Evolutionary conservation across 2,888 invertebrate species (phyloP).

Genomic region (Lasioglossum villosulum): DNA sequence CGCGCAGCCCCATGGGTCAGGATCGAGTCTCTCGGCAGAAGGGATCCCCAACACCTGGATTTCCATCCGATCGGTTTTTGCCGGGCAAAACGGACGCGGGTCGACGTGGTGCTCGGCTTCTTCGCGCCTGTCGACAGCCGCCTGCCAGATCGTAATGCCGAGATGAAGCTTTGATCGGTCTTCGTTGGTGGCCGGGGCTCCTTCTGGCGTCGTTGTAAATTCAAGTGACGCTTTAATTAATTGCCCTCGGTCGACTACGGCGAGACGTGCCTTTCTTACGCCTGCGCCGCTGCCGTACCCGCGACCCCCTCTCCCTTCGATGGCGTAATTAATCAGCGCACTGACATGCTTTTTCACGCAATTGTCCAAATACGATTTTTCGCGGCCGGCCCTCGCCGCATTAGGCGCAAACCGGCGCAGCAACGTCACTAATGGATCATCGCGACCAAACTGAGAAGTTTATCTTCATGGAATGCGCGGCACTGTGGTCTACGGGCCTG

Average conservation of each 20-base stretch:
- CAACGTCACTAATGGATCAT: slow-evolving; percentile 50
- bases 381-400: slow-evolving; percentile 26
- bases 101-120: slow-evolving; percentile 50
- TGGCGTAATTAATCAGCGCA: slow-evolving; percentile 67
- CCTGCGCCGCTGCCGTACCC: slow-evolving; percentile 14
- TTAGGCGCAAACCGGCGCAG: slow-evolving; percentile 23
- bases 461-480: slow-evolving; percentile 27
- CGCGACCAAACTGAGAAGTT: slow-evolving; percentile 45
- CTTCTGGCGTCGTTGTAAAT: slow-evolving; percentile 67
- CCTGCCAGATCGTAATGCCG: slow-evolving; percentile 53
- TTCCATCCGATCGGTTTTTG: slow-evolving; percentile 57
- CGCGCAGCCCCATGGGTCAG: slow-evolving; percentile 40
- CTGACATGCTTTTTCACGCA: slow-evolving; percentile 66
- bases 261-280: slow-evolving; percentile 67
- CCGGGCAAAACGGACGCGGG: slow-evolving; percentile 32
- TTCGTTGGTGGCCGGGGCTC: slow-evolving; percentile 66
- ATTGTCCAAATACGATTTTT: slow-evolving; percentile 62
- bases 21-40: slow-evolving; percentile 18
- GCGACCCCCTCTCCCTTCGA: slow-evolving; percentile 22
- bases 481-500: neutral
- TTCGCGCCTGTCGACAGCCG: slow-evolving; percentile 70
- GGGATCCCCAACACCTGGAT: slow-evolving; percentile 71
- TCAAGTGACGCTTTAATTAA: slow-evolving; percentile 74
- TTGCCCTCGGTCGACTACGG: slow-evolving; percentile 54
- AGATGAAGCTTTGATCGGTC: slow-evolving; percentile 63